Conservation (phyloP, 2,797 vertebrate genomes). For the Ambastaia sidthimunki region DNA sequence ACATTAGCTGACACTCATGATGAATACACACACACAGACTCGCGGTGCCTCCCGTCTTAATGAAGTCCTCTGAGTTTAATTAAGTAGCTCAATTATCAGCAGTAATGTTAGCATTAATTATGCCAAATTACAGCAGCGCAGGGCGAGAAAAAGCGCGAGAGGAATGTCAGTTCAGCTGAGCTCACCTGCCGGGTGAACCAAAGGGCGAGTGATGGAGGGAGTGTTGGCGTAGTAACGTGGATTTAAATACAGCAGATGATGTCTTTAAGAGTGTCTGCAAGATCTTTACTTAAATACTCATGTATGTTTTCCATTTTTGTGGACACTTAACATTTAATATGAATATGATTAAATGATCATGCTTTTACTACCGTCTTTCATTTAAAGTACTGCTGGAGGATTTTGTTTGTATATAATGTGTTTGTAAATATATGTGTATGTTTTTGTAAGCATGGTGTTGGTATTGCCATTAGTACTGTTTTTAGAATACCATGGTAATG, state of each 20-base stretch:
- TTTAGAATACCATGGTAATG: background rate
- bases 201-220: constrained; percentile 38
- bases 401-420: too few relatives aligned
- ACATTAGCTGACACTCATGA: constrained; percentile 54
- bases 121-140: constrained; percentile 84
- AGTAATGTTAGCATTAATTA: constrained; percentile 90
- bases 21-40: constrained; percentile 57
- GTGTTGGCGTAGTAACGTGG: background rate
- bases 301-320: too few relatives aligned
- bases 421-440: too few relatives aligned
- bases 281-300: too few relatives aligned
- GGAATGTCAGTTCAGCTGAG: constrained; percentile 97
- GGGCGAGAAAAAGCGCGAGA: constrained; percentile 69
- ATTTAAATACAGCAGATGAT: constrained; percentile 1
- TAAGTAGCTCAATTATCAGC: constrained; percentile 99
- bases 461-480: too few relatives aligned
- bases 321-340: too few relatives aligned
- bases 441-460: too few relatives aligned
- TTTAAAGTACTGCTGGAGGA: too few relatives aligned
- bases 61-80: constrained; percentile 99
- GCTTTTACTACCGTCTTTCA: too few relatives aligned
- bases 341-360: too few relatives aligned
- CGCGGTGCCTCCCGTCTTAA: constrained; percentile 88
- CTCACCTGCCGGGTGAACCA: constrained; percentile 87
- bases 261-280: background rate